A percentile compares a stretch with the other conserved stretches of the same genome.
Conservation (phyloP, 1,140 invertebrate genomes). For the Bursaphelenchus mucronatus region DNA sequence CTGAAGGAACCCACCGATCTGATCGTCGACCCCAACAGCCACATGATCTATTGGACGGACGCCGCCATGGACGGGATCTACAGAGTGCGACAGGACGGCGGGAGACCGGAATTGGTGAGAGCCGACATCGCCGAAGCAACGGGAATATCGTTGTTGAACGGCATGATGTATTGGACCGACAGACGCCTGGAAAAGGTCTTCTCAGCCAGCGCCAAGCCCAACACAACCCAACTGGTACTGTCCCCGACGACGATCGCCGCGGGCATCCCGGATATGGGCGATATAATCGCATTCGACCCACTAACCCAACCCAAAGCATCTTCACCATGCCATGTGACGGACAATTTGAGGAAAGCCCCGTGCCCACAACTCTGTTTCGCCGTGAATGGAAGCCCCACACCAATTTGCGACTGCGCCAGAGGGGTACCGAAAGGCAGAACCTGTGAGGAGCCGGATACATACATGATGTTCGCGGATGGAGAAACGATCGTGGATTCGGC, state of each 20-base stretch:
- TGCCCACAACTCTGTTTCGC: conserved; percentile 95
- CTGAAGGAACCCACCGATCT: conserved; percentile 85
- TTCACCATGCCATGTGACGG: conserved; percentile 59
- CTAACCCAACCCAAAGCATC: conserved; percentile 47
- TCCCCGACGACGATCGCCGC: conserved; percentile 50
- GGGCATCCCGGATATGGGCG: conserved; percentile 45
- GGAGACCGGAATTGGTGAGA: conserved; percentile 70
- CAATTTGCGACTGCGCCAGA: conserved; percentile 81
- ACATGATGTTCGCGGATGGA: conserved; percentile 87
- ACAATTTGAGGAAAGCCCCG: conserved; percentile 63
- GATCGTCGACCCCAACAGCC: conserved; percentile 84
- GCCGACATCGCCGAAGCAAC: conserved; percentile 87
- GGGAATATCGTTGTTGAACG: conserved; percentile 61
- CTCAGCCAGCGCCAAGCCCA: conserved; percentile 65
- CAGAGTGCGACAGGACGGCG: conserved; percentile 64
- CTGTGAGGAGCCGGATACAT: conserved; percentile 67
- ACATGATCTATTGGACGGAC: conserved; percentile 96
- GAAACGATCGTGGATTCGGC: conserved; percentile 67
- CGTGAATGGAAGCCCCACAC: conserved; percentile 68
- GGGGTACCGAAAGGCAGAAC: conserved; percentile 70
- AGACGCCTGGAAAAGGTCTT: conserved; percentile 82
- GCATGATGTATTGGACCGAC: conserved; percentile 87
- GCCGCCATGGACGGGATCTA: conserved; percentile 73
- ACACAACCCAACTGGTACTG: conserved; percentile 69
- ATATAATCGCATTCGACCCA: conserved; percentile 53